Evolutionary conservation across 2,113 vertebrate species (phyloP).

Genomic region (Rhinichthys klamathensis): DNA sequence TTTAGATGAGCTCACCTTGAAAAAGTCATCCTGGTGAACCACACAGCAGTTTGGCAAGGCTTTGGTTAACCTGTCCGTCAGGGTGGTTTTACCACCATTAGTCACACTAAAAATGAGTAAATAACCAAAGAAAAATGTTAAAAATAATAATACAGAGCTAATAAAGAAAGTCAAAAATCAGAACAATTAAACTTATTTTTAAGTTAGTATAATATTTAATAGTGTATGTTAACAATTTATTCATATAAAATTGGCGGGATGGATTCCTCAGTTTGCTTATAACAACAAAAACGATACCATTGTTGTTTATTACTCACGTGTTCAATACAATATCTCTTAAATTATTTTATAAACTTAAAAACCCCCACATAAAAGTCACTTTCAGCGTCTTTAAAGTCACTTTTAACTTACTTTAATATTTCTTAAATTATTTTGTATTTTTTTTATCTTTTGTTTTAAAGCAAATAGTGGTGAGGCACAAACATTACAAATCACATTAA

Average conservation of each 20-base stretch:
- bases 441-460: background rate
- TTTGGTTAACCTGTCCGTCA: conserved; percentile 77
- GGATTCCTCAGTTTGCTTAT: background rate
- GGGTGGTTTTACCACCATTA: conserved; percentile 83
- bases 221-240: background rate
- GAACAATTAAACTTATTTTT: background rate
- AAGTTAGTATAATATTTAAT: background rate
- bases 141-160: background rate
- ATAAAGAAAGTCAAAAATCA: background rate
- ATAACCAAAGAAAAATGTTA: background rate
- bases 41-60: conserved; percentile 81
- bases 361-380: background rate
- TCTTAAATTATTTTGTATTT: too few relatives aligned
- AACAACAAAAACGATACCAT: background rate
- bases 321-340: background rate
- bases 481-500: background rate
- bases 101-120: conserved; percentile 71
- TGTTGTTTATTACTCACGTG: background rate
- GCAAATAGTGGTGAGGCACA: background rate
- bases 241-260: conserved; percentile 19
- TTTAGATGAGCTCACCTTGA: conserved; percentile 73
- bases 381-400: background rate
- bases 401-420: background rate
- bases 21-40: conserved; percentile 84
- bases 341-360: too few relatives aligned